These are phyloP conservation scores for Hippolais icterina DNA, from an alignment of 2,113 vertebrate species.

Conservation along the genomic window DNA sequence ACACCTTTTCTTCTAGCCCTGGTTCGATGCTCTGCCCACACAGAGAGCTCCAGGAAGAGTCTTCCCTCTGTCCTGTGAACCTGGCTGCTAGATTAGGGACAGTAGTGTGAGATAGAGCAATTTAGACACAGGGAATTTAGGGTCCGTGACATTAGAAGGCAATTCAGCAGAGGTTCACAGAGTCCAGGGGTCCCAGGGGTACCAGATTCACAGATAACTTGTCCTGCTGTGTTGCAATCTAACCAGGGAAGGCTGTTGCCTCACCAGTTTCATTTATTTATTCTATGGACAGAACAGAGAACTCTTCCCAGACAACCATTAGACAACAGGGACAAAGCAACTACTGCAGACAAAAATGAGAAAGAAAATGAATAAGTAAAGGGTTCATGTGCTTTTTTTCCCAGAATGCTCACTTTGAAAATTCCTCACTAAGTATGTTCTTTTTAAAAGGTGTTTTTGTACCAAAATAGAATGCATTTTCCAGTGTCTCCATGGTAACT, in stretches of 20 bases:
- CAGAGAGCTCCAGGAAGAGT: neutral
- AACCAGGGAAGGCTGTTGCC: neutral
- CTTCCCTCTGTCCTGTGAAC: neutral
- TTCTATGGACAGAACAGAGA: neutral
- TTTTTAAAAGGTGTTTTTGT: slow-evolving; percentile 53
- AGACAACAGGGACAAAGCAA: neutral
- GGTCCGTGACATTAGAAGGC: neutral
- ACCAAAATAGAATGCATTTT: slow-evolving; percentile 63
- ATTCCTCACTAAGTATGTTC: slow-evolving; percentile 26
- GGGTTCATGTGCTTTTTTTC: neutral
- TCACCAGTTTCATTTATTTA: neutral
- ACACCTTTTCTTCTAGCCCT: neutral
- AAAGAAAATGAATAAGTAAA: neutral
- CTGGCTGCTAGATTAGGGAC: neutral
- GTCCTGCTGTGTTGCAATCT: neutral
- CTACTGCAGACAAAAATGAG: neutral
- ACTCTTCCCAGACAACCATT: neutral
- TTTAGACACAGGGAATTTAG: neutral
- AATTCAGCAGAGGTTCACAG: neutral
- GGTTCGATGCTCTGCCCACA: accelerated
- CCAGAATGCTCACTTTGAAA: neutral
- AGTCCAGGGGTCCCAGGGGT: neutral
- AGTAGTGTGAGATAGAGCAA: neutral
- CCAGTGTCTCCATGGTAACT: slow-evolving; percentile 72
- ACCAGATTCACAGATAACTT: neutral